Base-by-base conservation (phyloP, 2,797 vertebrate species). In the Anguilla anguilla region DNA sequence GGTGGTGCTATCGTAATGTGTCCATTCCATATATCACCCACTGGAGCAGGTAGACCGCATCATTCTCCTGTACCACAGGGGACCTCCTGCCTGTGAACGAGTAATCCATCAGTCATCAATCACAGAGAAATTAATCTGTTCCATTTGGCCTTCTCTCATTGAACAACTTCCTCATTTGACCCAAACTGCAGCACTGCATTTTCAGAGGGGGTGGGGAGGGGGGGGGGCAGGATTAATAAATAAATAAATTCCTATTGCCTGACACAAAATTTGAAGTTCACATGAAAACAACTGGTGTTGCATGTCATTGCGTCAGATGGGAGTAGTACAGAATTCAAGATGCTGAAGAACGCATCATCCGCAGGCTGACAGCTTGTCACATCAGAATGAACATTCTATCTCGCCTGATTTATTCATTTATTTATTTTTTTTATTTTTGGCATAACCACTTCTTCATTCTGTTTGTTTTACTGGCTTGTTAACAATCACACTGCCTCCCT, bases 271-370 rank as follows among this genome's bases (percentile, higher is more conserved):
- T 91, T 90, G 55, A 85, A 93, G 96, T 96, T 97, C 95, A 96
- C 96, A 97, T 94, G 92, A 94, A 93, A 91, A 91, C 87, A 87
- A 55, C 64, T 88, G 89, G 93, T 94, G 95, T 96, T 96, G 95
- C 96, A 89, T 93, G 86, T 90, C 87, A 86, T 97, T 97, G 95
- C 96, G 95, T 97, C 96, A 97, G 95, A 93, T 92, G 92, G 93
- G 90, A 92, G 91, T 91, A 91, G 90, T 88, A 92, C 89, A 90
- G 91, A 94, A 91, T 95, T 93, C 22, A 39, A 93, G 94, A 94
- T 93, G 91, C 92, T 93, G 90, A 86, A 77, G 93, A 93, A 91
- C 92, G 92, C 90, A 87, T 91, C 92, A 86, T 90, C 92, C 90
- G 91, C 92, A 89, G 93, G 94, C 92, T 93, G 93, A 92, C 90